These are phyloP conservation scores for Lucilia sericata DNA, from an alignment of 1,140 invertebrate genomes.

Conservation along the genomic window DNA sequence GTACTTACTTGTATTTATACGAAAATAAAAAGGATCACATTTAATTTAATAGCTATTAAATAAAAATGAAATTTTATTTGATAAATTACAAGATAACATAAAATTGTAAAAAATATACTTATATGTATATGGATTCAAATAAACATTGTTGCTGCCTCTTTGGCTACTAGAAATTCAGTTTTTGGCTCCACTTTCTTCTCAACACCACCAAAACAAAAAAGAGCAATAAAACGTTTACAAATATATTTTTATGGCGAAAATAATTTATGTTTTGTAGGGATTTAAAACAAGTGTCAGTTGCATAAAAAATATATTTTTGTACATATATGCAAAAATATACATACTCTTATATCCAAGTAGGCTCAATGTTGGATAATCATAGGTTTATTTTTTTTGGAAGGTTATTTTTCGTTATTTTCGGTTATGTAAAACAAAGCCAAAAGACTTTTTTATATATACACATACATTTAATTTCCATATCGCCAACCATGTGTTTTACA, in stretches of 20 bases:
- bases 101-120: not conserved
- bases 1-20: not conserved
- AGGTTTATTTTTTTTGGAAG: not conserved
- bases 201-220: not conserved
- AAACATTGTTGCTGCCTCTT: not conserved
- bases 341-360: not conserved
- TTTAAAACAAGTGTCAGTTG: constrained; percentile 42
- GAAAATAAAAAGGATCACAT: constrained; percentile 8
- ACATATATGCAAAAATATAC: not conserved
- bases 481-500: constrained; percentile 38
- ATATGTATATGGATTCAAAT: too few species aligned
- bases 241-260: constrained; percentile 27
- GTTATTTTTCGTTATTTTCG: not conserved
- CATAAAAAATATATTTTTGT: not conserved
- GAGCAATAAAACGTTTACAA: constrained; percentile 20
- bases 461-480: constrained; percentile 39
- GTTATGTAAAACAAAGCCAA: constrained; percentile 23
- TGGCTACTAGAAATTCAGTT: not conserved
- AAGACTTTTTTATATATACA: constrained; percentile 9
- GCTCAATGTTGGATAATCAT: constrained; percentile 38
- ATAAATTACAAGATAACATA: constrained; percentile 40
- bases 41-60: constrained; percentile 41
- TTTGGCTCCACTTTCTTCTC: too few species aligned
- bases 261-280: constrained; percentile 43
- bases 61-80: constrained; percentile 35